phyloP scores from a whole-genome alignment of 2,113 vertebrate species.

The Fulica atra region DNA sequence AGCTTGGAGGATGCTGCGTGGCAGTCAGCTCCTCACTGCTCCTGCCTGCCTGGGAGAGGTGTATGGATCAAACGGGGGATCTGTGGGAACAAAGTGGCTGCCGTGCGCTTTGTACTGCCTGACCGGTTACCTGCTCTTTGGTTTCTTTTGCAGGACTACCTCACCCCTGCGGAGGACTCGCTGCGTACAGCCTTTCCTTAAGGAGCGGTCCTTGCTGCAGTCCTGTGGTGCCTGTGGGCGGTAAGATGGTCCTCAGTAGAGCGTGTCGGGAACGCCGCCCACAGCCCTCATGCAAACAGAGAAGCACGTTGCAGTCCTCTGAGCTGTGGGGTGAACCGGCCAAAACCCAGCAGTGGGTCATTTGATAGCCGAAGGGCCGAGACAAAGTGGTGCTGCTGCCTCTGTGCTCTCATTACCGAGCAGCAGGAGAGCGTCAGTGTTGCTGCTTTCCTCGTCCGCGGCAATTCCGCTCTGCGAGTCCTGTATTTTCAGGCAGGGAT shows the following conservation, averaged over 20 bases:
- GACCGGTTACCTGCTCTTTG: background rate
- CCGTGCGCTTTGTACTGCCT: background rate
- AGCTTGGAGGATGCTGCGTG: background rate
- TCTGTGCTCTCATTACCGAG: background rate
- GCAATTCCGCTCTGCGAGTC: fast-evolving
- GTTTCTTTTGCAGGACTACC: background rate
- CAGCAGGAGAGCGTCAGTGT: background rate
- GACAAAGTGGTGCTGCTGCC: background rate
- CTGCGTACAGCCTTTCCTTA: background rate
- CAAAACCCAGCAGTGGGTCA: fast-evolving
- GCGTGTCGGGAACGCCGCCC: fast-evolving
- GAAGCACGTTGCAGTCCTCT: background rate
- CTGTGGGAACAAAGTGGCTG: background rate
- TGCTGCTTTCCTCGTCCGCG: fast-evolving
- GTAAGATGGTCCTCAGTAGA: fast-evolving
- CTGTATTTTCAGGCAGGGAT: background rate
- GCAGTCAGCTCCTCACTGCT: fast-evolving
- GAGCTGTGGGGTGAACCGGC: fast-evolving
- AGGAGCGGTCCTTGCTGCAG: background rate
- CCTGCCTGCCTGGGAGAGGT: background rate
- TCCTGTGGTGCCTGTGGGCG: fast-evolving
- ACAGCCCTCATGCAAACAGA: fast-evolving
- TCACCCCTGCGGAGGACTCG: background rate
- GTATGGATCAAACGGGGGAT: fast-evolving
- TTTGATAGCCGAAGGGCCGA: background rate